Percentiles rank a stretch among this genome's conserved stretches.
phyloP scores from a whole-genome alignment of 1,140 invertebrate species.

The Conus betulinus region DNA sequence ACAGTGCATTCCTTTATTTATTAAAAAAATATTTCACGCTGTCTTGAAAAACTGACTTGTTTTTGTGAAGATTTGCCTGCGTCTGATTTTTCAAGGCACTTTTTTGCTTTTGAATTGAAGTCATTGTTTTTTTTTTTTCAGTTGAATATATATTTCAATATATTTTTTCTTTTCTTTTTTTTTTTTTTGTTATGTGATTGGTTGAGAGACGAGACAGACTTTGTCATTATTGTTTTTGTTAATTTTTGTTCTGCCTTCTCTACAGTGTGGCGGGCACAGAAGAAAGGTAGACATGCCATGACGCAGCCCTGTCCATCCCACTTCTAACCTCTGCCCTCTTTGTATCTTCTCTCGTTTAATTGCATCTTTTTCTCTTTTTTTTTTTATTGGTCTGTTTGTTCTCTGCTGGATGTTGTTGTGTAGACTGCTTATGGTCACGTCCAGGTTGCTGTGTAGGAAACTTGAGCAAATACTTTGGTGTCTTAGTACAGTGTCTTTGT shows the following conservation, averaged over 20 bases:
- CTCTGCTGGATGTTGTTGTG: neutral
- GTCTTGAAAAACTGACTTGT: too few relatives aligned
- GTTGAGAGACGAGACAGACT: neutral
- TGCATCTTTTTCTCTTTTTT: neutral
- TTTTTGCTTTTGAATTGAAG: too few relatives aligned
- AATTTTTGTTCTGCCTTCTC: constrained; percentile 17
- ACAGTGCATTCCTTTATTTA: too few relatives aligned
- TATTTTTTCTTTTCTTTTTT: neutral
- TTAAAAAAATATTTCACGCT: too few relatives aligned
- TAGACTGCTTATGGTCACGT: neutral
- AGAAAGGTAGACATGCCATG: constrained; percentile 52
- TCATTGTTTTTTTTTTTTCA: too few relatives aligned
- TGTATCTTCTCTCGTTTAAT: neutral
- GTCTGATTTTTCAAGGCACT: too few relatives aligned
- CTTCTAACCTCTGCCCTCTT: neutral
- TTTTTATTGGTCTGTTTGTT: neutral
- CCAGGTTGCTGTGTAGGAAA: neutral
- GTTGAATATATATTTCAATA: too few relatives aligned
- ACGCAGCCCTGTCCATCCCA: neutral
- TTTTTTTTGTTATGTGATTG: neutral
- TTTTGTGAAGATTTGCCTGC: too few relatives aligned
- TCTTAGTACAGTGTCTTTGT: neutral
- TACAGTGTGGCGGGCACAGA: constrained; percentile 53
- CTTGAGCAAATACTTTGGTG: too few relatives aligned
- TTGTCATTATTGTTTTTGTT: neutral